Conservation (phyloP, 2,797 vertebrate genomes). For the Craterocephalus amniculus region DNA sequence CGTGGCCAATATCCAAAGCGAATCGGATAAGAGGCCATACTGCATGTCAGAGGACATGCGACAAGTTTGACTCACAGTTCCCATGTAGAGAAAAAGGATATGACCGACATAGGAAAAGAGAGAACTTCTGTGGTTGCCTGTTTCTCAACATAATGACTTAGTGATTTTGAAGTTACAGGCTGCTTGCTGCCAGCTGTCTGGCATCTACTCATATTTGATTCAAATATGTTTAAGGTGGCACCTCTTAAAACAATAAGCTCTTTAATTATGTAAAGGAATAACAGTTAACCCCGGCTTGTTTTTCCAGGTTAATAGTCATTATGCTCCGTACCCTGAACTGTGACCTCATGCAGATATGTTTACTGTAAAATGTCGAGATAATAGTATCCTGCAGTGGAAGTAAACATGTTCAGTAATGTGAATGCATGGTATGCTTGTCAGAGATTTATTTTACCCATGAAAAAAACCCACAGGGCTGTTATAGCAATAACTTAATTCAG, state of each 20-base stretch:
- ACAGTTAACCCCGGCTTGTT: not conserved
- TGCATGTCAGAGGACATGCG: conserved; percentile 37
- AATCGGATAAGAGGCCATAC: conserved; percentile 58
- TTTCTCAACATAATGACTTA: conserved; percentile 36
- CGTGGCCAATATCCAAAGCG: conserved; percentile 59
- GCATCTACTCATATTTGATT: not conserved
- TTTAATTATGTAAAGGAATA: not conserved
- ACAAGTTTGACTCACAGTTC: conserved; percentile 41
- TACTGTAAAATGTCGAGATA: conserved; percentile 11
- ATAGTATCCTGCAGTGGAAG: not conserved
- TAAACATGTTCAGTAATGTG: not conserved
- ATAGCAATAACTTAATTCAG: not conserved
- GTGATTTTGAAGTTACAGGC: conserved; percentile 11
- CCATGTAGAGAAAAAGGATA: conserved; percentile 12
- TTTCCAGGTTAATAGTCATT: conserved; percentile 1
- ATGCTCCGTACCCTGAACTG: not conserved
- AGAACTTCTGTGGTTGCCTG: conserved; percentile 11
- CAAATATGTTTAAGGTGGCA: not conserved
- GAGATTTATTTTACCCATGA: not conserved
- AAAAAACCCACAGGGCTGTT: not conserved
- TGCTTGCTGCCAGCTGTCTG: not conserved
- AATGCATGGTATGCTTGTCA: not conserved
- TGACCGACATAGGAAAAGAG: conserved; percentile 22
- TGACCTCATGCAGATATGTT: conserved; percentile 1
- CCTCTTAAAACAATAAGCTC: not conserved